Conservation (phyloP, 2,113 vertebrate genomes). For the Bothrops jararaca region DNA sequence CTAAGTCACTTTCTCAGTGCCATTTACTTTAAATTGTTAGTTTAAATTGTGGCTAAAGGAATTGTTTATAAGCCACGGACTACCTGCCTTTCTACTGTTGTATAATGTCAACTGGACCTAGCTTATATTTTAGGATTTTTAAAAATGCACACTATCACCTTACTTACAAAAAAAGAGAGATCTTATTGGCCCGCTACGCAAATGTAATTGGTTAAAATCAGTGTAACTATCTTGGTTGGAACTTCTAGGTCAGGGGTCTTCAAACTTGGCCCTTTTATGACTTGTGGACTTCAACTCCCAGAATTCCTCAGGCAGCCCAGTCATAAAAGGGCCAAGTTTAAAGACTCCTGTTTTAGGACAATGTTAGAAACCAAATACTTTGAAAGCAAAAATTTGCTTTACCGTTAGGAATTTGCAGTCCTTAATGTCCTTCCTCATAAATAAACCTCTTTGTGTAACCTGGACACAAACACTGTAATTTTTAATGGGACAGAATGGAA, state of each 20-base stretch:
- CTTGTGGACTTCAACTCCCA: too few relatives aligned
- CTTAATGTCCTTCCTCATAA: not conserved
- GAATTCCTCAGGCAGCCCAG: too few relatives aligned
- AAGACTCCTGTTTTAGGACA: not conserved
- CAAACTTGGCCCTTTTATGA: too few relatives aligned
- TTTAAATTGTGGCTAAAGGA: not conserved
- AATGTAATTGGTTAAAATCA: not conserved
- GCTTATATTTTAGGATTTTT: constrained; percentile 36
- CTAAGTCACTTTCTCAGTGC: not conserved
- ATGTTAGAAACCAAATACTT: not conserved
- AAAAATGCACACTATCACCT: constrained; percentile 38
- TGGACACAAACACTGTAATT: not conserved
- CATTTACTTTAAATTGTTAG: not conserved
- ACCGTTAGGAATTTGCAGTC: not conserved
- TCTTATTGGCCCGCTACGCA: not conserved
- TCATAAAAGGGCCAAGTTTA: too few relatives aligned
- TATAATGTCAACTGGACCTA: not conserved
- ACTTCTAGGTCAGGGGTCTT: too few relatives aligned
- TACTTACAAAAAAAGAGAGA: not conserved
- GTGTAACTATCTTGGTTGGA: not conserved
- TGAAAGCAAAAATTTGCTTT: too few relatives aligned
- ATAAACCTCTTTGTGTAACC: not conserved
- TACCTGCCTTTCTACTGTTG: not conserved
- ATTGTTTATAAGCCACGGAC: too few relatives aligned
- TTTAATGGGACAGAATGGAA: not conserved